Percentiles rank a stretch among this genome's conserved stretches.
Conservation (phyloP, 2,113 vertebrate species). For the Tringa solitaria region DNA sequence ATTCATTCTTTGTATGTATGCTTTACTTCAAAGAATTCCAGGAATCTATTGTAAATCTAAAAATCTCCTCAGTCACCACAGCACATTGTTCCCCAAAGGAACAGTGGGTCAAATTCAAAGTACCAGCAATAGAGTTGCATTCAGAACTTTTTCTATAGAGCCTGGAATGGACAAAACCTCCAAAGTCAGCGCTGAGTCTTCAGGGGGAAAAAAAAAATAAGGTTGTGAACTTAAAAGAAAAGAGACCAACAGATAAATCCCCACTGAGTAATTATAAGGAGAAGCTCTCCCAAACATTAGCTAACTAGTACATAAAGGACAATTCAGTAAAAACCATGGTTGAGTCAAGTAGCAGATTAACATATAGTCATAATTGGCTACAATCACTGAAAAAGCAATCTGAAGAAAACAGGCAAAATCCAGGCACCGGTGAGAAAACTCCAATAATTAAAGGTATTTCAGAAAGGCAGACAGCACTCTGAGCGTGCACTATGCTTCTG, state of each 20-base stretch:
- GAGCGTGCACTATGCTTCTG: accelerated
- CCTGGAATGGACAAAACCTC: slow-evolving; percentile 27
- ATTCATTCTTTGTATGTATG: slow-evolving; percentile 13
- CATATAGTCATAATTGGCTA: not conserved
- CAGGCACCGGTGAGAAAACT: not conserved
- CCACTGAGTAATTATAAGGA: slow-evolving; percentile 21
- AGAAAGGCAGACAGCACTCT: not conserved
- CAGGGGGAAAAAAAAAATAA: not conserved
- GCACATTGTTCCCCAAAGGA: slow-evolving; percentile 28
- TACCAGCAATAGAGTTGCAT: slow-evolving; percentile 4
- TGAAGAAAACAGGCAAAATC: not conserved
- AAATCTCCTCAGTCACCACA: slow-evolving; percentile 23
- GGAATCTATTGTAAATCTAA: slow-evolving; percentile 22
- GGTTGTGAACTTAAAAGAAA: slow-evolving; percentile 22
- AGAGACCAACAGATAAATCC: not conserved
- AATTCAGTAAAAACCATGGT: not conserved
- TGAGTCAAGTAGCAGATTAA: slow-evolving; percentile 23
- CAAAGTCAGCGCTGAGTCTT: slow-evolving; percentile 18
- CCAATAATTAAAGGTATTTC: slow-evolving; percentile 7
- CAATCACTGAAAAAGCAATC: not conserved
- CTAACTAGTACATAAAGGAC: not conserved
- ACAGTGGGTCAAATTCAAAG: slow-evolving; percentile 49
- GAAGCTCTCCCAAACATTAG: slow-evolving; percentile 10
- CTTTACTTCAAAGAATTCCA: slow-evolving; percentile 41
- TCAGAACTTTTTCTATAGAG: slow-evolving; percentile 36